Evolutionary conservation across 2,888 invertebrate species (phyloP), one percentile per base, ranked within the genome.

Genomic region (Lamproptera curius): DNA sequence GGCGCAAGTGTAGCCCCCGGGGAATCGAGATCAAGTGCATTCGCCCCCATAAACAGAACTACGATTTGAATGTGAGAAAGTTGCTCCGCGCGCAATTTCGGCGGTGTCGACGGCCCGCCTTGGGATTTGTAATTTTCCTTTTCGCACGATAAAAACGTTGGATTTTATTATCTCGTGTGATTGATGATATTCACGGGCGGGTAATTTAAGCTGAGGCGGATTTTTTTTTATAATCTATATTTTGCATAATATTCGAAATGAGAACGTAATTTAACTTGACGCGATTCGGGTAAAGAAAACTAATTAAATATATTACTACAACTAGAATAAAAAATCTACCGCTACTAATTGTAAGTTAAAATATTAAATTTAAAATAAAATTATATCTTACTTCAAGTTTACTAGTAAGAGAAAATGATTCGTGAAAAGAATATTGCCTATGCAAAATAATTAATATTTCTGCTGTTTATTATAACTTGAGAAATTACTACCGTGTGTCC

Each of bases 61-160:
- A 72, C 67, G 68, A 75, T 78, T 80, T 73, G 66, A 77, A 79
- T 78, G 78, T 73, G 76, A 79, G 76, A 83, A 82, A 69, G 75
- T 73, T 72, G 62, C 63, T 71, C 53, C 64, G 61, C 63, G 61
- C 63, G 58, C 59, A 60, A 56, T 61, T 64, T 63, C 59, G 67
- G 65, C 61, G 51, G 53, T 59, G 48, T 43, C 31, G 48, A 38
- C 53, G 55, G 56, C 58, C 50, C 59, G 61, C 62, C 74, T 64
- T 58, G 77, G 77, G 79, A 73, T 58, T 76, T 71, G 70, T 70
- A 63, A 71, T 74, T 69, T 61, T 58, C 61, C 61, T 63, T 67
- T 73, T 77, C 73, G 63, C 76, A 74, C 59, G 67, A 57, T 56
- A 48, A 48, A 48, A 48, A 48, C 39, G 48, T 38, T 38, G 47